Evolutionary conservation across 2,113 vertebrate genomes (phyloP).

Genomic region (Parus major): DNA sequence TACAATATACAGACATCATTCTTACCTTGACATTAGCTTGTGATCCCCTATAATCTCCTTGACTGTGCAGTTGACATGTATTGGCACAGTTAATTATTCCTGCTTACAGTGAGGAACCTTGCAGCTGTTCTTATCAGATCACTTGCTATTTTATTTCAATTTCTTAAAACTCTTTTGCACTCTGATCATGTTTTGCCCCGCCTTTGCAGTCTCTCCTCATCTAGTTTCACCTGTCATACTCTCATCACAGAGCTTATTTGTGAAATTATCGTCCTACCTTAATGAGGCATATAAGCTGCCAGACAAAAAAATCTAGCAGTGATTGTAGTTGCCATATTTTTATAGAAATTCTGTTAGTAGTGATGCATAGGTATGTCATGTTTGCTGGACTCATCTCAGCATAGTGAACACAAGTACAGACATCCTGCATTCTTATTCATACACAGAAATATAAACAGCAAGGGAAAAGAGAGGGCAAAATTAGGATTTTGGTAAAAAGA

Average conservation of each 20-base stretch:
- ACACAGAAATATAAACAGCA: background rate
- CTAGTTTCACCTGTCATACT: background rate
- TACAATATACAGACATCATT: background rate
- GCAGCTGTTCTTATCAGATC: background rate
- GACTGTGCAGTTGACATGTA: background rate
- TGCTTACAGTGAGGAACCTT: background rate
- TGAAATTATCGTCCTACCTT: background rate
- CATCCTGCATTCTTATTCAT: background rate
- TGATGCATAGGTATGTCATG: background rate
- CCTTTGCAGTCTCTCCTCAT: background rate
- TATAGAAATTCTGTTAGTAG: background rate
- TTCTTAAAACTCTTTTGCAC: background rate
- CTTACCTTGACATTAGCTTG: background rate
- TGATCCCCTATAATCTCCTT: background rate
- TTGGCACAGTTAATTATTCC: background rate
- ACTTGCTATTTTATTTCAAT: background rate
- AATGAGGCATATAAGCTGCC: background rate
- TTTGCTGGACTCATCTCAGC: background rate
- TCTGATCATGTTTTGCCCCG: background rate
- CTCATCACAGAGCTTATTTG: background rate
- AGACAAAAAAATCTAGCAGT: background rate
- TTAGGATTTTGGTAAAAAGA: background rate
- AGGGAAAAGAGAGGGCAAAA: background rate
- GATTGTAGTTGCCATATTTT: background rate
- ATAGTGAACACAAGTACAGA: background rate